A percentile compares a stretch with the other conserved stretches of the same genome.
Conservation (phyloP, 2,888 invertebrate species). For the Mantis religiosa region DNA sequence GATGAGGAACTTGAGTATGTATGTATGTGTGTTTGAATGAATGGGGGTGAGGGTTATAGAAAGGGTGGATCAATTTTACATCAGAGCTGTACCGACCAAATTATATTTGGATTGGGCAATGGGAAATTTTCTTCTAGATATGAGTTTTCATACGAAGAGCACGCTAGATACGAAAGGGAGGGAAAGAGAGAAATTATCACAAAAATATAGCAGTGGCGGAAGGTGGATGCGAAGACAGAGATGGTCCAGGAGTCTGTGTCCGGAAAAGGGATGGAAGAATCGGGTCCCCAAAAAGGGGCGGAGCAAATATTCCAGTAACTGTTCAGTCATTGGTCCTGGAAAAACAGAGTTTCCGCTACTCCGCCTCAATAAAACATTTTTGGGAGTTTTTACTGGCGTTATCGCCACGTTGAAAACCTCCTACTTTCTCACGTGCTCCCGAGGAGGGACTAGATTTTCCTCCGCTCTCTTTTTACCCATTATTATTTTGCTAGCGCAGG, state of each 20-base stretch:
- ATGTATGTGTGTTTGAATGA: neutral
- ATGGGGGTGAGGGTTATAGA: neutral
- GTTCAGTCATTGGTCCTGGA: slow-evolving; percentile 24
- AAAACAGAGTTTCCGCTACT: slow-evolving; percentile 19
- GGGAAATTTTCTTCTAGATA: slow-evolving; percentile 23
- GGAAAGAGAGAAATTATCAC: slow-evolving; percentile 19
- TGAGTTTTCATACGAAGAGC: slow-evolving; percentile 14
- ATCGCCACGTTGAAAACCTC: slow-evolving; percentile 18
- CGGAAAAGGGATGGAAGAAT: slow-evolving; percentile 7
- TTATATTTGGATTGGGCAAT: slow-evolving; percentile 26
- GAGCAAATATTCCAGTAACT: slow-evolving; percentile 11
- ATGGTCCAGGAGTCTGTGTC: neutral
- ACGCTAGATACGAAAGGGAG: slow-evolving; percentile 7
- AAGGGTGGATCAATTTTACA: slow-evolving; percentile 5
- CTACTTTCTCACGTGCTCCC: slow-evolving; percentile 19
- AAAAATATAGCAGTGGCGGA: slow-evolving; percentile 20
- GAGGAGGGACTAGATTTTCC: neutral
- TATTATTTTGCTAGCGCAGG: neutral
- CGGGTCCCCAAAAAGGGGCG: slow-evolving; percentile 2
- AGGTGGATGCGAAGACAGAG: neutral
- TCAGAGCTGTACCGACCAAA: slow-evolving; percentile 19
- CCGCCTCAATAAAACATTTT: slow-evolving; percentile 31
- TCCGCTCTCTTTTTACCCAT: neutral
- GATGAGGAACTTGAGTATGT: neutral
- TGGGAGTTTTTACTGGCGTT: slow-evolving; percentile 30